Evolutionary conservation across 2,888 invertebrate species (phyloP), one percentile per base, ranked within the genome.

Genomic region (Phorcus lineatus): DNA sequence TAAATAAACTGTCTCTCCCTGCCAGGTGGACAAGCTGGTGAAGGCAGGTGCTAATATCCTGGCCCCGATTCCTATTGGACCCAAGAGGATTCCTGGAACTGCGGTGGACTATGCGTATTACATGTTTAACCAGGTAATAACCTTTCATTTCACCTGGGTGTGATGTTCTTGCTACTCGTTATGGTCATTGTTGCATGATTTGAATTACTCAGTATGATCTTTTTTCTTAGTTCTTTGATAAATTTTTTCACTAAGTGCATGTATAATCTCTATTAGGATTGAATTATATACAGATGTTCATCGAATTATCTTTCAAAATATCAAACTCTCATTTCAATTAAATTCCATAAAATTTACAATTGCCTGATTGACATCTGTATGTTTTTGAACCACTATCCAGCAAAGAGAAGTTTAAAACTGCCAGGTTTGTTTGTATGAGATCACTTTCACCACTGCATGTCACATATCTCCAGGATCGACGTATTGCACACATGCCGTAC

Each of bases 401-500:
- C 47, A 47, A 11, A 7, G 7, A 6, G 36, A 13, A 47, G 47
- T 6, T 6, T 47, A 13, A 47, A 47, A 47, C 1, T 47, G 13
- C 13, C 47, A 11, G 3, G 47, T 47, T 47, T 13, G 13, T 47
- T 47, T 47, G 47, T 11, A 47, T 47, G 47, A 47, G 11, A 1
- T 47, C 47, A 47, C 47, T 11, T 11, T 47, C 11, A 47, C 4
- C 47, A 47, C 47, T 47, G 47, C 47, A 47, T 47, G 54, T 74
- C 79, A 47, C 77, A 74, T 22, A 55, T 36, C 57, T 70, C 28
- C 82, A 92, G 92, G 93, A 93, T 84, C 88, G 90, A 62, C 88
- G 93, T 76, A 92, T 93, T 54, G 92, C 93, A 40, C 92, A 92
- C 84, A 92, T 92, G 86, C 93, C 93, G 0, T 93, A 93, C 85